Conservation (phyloP, 37 sponge, comb jelly and placozoan species). For the Axinella damicornis region DNA sequence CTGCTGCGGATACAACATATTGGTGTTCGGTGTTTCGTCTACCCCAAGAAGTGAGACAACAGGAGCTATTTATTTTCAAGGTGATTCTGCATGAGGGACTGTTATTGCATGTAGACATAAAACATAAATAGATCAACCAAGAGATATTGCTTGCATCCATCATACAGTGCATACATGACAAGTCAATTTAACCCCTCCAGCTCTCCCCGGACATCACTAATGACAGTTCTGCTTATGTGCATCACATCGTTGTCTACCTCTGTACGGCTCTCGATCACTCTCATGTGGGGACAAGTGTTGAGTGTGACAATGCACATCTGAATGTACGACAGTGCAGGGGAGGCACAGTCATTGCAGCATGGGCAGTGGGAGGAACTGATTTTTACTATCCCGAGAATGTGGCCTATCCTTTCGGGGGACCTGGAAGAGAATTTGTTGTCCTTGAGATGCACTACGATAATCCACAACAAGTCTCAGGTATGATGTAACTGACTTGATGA, state of each 20-base stretch:
- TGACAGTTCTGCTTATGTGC: slow-evolving; percentile 39
- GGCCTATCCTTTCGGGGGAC: slow-evolving; percentile 32
- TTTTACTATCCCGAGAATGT: slow-evolving; percentile 24
- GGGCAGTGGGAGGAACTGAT: slow-evolving; percentile 75
- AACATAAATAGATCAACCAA: too few relatives aligned
- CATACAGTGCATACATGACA: too few relatives aligned
- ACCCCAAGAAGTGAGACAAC: not conserved
- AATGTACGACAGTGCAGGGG: not conserved
- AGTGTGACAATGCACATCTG: not conserved
- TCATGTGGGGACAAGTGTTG: slow-evolving; percentile 2
- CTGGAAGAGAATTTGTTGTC: not conserved
- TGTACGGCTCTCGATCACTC: slow-evolving; percentile 31
- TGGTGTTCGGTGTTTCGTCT: slow-evolving; percentile 18
- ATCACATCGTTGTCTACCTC: slow-evolving; percentile 68
- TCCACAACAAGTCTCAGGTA: slow-evolving; percentile 3
- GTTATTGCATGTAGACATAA: too few relatives aligned
- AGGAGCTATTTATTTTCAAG: slow-evolving; percentile 6
- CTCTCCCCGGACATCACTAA: slow-evolving; percentile 28
- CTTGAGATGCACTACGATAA: slow-evolving; percentile 42
- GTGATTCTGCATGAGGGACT: too few relatives aligned
- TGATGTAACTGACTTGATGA: too few relatives aligned
- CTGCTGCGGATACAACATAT: slow-evolving; percentile 22
- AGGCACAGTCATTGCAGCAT: slow-evolving; percentile 41
- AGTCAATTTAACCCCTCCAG: not conserved
- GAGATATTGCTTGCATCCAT: too few relatives aligned